phyloP scores from a whole-genome alignment of 2,113 vertebrate genomes.

The Uropsilus gracilis region DNA sequence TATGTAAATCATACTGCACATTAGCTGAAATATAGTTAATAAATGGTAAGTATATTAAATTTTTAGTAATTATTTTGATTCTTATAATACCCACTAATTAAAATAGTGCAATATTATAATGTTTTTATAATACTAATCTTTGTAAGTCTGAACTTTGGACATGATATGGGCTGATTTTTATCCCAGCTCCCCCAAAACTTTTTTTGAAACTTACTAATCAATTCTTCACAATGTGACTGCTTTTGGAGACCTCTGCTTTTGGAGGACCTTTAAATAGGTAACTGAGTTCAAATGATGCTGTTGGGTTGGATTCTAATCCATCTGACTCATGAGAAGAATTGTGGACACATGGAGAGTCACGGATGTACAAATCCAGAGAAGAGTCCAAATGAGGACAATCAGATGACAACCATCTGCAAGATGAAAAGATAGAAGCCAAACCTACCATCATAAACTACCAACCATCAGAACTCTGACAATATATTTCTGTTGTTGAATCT shows the following conservation, averaged over 20 bases:
- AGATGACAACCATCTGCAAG: neutral
- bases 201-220: neutral
- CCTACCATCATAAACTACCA: neutral
- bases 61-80: neutral
- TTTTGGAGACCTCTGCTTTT: too few relatives aligned
- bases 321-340: neutral
- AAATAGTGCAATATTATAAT: neutral
- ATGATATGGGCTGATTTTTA: neutral
- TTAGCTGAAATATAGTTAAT: neutral
- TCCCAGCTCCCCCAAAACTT: neutral
- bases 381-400: neutral
- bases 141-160: neutral
- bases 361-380: accelerated
- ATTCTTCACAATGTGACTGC: neutral
- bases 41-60: neutral
- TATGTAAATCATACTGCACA: neutral
- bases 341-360: neutral
- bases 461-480: neutral
- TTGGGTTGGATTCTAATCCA: neutral
- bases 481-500: neutral
- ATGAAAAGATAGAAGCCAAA: neutral
- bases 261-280: neutral
- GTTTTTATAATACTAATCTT: neutral
- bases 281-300: neutral
- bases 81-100: neutral